Evolutionary conservation across 2,797 vertebrate species (phyloP), one percentile per base, ranked within the genome.

Genomic region (Acanthurus lineatus): DNA sequence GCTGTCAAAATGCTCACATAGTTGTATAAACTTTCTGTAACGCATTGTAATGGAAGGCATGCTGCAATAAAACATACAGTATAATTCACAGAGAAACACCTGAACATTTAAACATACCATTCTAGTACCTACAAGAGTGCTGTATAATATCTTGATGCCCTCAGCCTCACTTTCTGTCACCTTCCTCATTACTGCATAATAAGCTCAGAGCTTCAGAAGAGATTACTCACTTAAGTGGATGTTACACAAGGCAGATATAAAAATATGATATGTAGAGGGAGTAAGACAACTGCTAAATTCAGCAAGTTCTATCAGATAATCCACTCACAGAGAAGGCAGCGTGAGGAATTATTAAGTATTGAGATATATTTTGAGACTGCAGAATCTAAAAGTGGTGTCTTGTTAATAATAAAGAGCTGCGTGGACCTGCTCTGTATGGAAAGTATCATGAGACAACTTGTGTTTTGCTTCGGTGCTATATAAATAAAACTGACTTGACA

Each of bases 191-290:
- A 45, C 63, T 35, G 22, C 44, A 72, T 57, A 28, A 77, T 68
- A 76, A 51, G 22, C 49, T 44, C 61, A 79, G 69, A 76, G 77
- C 77, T 72, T 44, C 44, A 6, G 47, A 20, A 14, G 48, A 60
- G 87, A 76, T 76, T 72, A 73, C 63, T 73, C 67, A 22, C 61
- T 62, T 58, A 58, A 77, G 53, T 49, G 44, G 42, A 61, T 62
- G 76, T 79, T 89, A 71, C 82, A 79, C 64, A 76, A 80, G 73
- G 47, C 77, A 67, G 61, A 71, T 81, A 49, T 76, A 86, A 82
- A 88, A 85, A 86, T 76, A 83, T 67, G n/a, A 75, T 32, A 11
- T 53, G 62, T 65, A 56, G 74, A 75, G 49, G 64, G 76, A 79
- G 68, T 60, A 60, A 61, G 66, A 66, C 12, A 38, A 62, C 47